A percentile compares a stretch with the other conserved stretches of the same genome.
Evolutionary conservation across 53 echinoderm and acorn worm genomes (phyloP).

Genomic region (Holothuria scabra): DNA sequence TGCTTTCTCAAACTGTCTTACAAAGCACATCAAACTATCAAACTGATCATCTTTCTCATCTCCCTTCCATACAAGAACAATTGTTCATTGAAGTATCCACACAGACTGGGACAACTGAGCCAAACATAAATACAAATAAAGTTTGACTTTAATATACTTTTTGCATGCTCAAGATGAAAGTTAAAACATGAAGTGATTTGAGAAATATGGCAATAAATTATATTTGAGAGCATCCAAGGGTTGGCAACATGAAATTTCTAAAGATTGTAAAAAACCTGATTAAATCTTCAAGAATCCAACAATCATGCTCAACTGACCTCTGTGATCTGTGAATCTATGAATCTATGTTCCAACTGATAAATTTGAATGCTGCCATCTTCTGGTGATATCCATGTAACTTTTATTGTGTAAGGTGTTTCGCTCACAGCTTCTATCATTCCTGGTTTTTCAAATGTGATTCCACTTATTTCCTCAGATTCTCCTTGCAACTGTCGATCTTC

Average conservation of each 20-base stretch:
- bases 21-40: too few species aligned
- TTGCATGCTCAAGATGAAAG: too few species aligned
- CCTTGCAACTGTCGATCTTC: neutral
- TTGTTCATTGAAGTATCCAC: too few species aligned
- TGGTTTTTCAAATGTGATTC: slow-evolving; percentile 11
- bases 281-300: neutral
- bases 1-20: too few species aligned
- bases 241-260: neutral
- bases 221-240: too few species aligned
- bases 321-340: slow-evolving; percentile 29
- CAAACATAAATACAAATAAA: too few species aligned
- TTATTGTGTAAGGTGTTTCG: slow-evolving; percentile 43
- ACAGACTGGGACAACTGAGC: too few species aligned
- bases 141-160: too few species aligned
- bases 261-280: neutral
- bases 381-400: slow-evolving; percentile 73
- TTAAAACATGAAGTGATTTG: too few species aligned
- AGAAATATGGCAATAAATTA: too few species aligned
- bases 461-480: neutral
- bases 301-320: neutral
- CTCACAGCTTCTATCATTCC: slow-evolving; percentile 41
- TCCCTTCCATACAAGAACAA: too few species aligned
- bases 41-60: too few species aligned
- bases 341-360: slow-evolving; percentile 65
- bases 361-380: slow-evolving; percentile 68